Evolutionary conservation across 2,113 vertebrate genomes (phyloP).

Genomic region (Psilopogon haemacephalus): DNA sequence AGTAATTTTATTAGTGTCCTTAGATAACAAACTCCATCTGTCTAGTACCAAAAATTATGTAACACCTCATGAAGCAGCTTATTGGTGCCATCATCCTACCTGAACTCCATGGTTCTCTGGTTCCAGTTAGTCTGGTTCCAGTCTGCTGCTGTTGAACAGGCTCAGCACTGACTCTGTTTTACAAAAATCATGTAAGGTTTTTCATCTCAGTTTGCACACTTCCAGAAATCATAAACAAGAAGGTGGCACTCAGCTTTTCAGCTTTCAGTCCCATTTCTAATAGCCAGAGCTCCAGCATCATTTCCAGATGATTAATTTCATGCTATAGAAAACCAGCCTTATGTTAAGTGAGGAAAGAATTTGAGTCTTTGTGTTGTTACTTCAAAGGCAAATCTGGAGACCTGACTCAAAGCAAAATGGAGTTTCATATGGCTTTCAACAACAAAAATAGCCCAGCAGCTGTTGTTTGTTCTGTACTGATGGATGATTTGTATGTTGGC

Average conservation of each 20-base stretch:
- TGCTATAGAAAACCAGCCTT: not conserved
- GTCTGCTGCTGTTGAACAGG: not conserved
- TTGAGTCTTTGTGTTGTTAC: slow-evolving; percentile 11
- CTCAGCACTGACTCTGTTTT: not conserved
- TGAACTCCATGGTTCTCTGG: not conserved
- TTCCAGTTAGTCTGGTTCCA: not conserved
- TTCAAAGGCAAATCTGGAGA: slow-evolving; percentile 39
- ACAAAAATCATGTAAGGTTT: not conserved
- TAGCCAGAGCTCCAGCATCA: not conserved
- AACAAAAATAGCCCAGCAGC: slow-evolving; percentile 62
- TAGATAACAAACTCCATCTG: slow-evolving; percentile 29
- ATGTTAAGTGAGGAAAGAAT: not conserved
- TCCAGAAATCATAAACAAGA: not conserved
- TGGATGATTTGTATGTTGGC: slow-evolving; percentile 20
- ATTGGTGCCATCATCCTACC: not conserved
- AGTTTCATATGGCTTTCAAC: slow-evolving; percentile 46
- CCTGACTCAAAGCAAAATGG: not conserved
- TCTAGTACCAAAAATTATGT: not conserved
- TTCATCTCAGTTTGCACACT: not conserved
- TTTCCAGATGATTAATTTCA: not conserved
- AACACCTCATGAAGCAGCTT: slow-evolving; percentile 17
- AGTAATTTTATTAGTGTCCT: slow-evolving; percentile 10
- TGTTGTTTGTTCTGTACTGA: slow-evolving; percentile 38
- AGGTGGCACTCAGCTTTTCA: not conserved
- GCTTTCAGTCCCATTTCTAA: not conserved